Percentiles rank a stretch among this genome's conserved stretches.
phyloP scores from a whole-genome alignment of 1,140 invertebrate genomes.

The Eubasilissa regina region DNA sequence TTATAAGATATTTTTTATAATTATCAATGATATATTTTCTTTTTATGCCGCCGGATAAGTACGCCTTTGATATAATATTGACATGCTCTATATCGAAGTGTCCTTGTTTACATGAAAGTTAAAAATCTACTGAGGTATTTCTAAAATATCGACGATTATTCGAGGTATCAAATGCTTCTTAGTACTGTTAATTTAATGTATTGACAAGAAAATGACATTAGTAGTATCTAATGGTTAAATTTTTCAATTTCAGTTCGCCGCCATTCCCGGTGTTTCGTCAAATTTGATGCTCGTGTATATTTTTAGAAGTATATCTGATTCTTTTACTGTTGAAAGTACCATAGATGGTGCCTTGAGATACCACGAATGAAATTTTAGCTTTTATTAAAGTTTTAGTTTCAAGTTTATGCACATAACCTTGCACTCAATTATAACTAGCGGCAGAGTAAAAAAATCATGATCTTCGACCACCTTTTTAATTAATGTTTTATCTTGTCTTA shows the following conservation, averaged over 20 bases:
- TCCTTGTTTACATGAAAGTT: slow-evolving; percentile 38
- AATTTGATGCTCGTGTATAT: background rate
- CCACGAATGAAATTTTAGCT: background rate
- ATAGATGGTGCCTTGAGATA: background rate
- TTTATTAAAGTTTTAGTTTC: background rate
- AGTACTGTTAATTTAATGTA: background rate
- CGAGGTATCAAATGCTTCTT: background rate
- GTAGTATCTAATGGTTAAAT: background rate
- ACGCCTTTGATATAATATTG: background rate
- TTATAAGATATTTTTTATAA: background rate
- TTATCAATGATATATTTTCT: background rate
- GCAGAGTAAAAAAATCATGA: background rate
- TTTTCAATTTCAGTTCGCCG: slow-evolving; percentile 17
- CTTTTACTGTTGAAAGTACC: background rate
- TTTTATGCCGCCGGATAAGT: background rate
- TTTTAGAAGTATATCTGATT: background rate
- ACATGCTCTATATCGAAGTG: slow-evolving; percentile 38
- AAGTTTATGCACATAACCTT: background rate
- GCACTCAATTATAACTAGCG: background rate
- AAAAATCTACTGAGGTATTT: background rate
- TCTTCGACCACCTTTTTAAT: background rate
- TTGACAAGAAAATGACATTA: too few relatives aligned
- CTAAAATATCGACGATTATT: background rate
- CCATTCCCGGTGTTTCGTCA: slow-evolving; percentile 34
- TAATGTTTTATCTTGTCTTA: background rate